Base-by-base conservation (phyloP, 2,797 vertebrate genomes). In the Sebastes variabilis region DNA sequence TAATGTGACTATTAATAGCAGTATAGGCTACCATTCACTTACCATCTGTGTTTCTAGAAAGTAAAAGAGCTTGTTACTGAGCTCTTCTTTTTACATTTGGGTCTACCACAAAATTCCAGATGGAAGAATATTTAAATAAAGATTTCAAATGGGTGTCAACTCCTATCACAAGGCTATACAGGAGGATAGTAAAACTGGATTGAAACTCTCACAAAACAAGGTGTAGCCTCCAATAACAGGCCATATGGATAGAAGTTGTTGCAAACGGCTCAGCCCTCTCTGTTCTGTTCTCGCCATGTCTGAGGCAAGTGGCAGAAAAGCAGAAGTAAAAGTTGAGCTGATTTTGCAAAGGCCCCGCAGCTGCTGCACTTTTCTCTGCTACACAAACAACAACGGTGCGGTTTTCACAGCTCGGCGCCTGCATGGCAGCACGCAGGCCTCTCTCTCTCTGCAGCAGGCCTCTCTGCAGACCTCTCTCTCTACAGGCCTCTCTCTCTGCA, bases 271-370 rank as follows among this genome's bases (percentile, higher is more conserved):
- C 56, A 10, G 55, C 8, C 9, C 36, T 59, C 36, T 6, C 36
- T 38, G 36, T 38, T 38, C 22, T 61, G 22, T 14, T 64, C 20
- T 59, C 49, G 38, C 61, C 66, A 22, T 76, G 81, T 87, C 84
- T 85, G 68, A 90, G 46, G 72, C 79, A 84, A 89, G 85, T 70
- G 64, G 24, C 66, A 88, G 36, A 81, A 96, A 96, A 96, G 95
- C 92, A 96, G 96, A 96, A 96, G 95, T 96, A 92, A 89, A 88
- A 91, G 91, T 93, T 84, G 20, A 94, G 95, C 94, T 94, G 96
- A 95, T 95, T 95, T 93, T 95, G 95, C 95, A 95, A 94, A 94
- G 85, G 87, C 84, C 84, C 88, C 14, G 75, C n/a, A 85, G 93
- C 95, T 94, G 94, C 94, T 95, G 95, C 94, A 42, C 84, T 77